phyloP scores from a whole-genome alignment of 35 echinoderm and acorn worm genomes.

The Apostichopus californicus region DNA sequence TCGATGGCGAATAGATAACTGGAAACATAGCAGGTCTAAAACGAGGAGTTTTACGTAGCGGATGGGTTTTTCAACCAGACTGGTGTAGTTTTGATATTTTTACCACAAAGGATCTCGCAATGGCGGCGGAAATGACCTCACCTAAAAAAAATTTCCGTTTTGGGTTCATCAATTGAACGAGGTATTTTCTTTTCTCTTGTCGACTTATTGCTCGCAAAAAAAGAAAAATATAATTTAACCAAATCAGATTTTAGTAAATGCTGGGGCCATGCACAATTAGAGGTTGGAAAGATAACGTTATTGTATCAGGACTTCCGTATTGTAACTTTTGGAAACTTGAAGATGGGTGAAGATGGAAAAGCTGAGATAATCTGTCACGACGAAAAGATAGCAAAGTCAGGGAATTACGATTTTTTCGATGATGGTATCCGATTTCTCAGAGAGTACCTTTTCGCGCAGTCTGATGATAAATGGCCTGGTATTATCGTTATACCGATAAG shows the following conservation, averaged over 20 bases:
- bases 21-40: not conserved
- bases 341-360: not conserved
- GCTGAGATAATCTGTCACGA: not conserved
- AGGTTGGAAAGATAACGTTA: not conserved
- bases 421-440: not conserved
- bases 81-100: not conserved
- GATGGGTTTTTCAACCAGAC: not conserved
- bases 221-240: not conserved
- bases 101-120: not conserved
- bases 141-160: not conserved
- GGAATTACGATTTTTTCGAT: not conserved
- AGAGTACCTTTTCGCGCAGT: not conserved
- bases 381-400: not conserved
- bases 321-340: not conserved
- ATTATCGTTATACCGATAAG: not conserved
- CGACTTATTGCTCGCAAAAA: not conserved
- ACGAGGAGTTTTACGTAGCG: constrained; percentile 11
- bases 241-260: not conserved
- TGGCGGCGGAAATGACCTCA: not conserved
- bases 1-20: not conserved
- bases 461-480: not conserved
- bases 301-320: constrained; percentile 14
- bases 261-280: not conserved
- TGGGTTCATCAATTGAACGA: constrained; percentile 10
- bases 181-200: constrained; percentile 17